phyloP scores from a whole-genome alignment of 2,113 vertebrate species.

The Pantherophis guttatus region DNA sequence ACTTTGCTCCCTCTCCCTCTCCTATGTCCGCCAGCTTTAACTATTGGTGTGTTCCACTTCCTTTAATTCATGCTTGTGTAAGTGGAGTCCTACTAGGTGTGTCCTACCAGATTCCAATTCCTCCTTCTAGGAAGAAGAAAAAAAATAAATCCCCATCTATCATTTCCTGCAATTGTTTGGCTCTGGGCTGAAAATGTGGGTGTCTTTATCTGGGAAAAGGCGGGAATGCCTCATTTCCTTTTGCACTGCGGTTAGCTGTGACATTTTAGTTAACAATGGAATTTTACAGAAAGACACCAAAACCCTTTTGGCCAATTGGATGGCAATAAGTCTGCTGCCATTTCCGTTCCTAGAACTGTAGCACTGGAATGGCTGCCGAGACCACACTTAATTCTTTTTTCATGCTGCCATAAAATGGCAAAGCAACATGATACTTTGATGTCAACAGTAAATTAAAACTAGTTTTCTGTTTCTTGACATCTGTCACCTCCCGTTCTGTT shows the following conservation, averaged over 20 bases:
- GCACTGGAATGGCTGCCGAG: slow-evolving; percentile 27
- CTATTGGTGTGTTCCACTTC: slow-evolving; percentile 66
- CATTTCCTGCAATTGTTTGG: slow-evolving; percentile 82
- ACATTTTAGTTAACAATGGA: slow-evolving; percentile 59
- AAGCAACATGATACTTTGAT: slow-evolving; percentile 2
- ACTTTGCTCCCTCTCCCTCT: slow-evolving; percentile 55
- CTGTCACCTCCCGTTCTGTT: neutral
- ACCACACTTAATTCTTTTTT: slow-evolving; percentile 14
- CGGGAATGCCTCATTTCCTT: slow-evolving; percentile 69
- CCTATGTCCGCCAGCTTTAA: slow-evolving; percentile 67
- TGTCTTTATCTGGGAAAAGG: slow-evolving; percentile 66
- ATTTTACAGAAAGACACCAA: slow-evolving; percentile 59
- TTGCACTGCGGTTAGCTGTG: slow-evolving; percentile 49
- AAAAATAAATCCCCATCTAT: slow-evolving; percentile 62
- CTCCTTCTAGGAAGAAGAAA: slow-evolving; percentile 65
- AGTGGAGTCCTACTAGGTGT: slow-evolving; percentile 64
- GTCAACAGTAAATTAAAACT: neutral
- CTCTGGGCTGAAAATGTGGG: slow-evolving; percentile 68
- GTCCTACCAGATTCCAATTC: slow-evolving; percentile 65
- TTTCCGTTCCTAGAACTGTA: slow-evolving; percentile 2
- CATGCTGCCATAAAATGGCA: neutral
- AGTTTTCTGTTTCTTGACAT: neutral
- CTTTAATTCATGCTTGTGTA: slow-evolving; percentile 71
- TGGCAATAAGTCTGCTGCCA: slow-evolving; percentile 18
- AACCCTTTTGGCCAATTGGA: slow-evolving; percentile 17